Conservation (phyloP, 2,888 invertebrate genomes). For the Apoda limacodes region DNA sequence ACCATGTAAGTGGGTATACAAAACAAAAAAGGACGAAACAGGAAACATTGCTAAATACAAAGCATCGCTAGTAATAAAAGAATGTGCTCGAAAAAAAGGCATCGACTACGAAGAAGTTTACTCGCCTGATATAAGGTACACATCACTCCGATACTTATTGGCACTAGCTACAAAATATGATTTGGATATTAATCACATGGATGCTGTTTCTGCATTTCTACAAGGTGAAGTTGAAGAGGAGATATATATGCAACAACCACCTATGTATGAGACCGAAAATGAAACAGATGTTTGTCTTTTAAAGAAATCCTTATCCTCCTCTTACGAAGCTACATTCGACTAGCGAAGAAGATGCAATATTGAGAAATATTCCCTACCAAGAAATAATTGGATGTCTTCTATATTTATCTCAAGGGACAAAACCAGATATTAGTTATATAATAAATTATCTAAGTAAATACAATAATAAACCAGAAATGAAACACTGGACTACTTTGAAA, state of each 20-base stretch:
- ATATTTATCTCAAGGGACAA: constrained; percentile 10
- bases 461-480: constrained; percentile 8
- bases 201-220: constrained; percentile 20
- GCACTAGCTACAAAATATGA: constrained; percentile 14
- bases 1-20: constrained; percentile 20
- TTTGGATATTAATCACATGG: constrained; percentile 18
- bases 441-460: constrained; percentile 16
- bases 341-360: background rate
- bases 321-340: background rate
- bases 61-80: constrained; percentile 17
- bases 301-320: constrained; percentile 10
- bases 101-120: constrained; percentile 18
- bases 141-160: constrained; percentile 19
- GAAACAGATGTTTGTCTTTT: constrained; percentile 17
- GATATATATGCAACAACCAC: constrained; percentile 20
- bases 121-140: constrained; percentile 17
- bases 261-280: constrained; percentile 11
- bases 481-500: constrained; percentile 15
- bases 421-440: constrained; percentile 14
- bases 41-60: constrained; percentile 13
- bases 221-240: constrained; percentile 20
- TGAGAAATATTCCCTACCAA: background rate
- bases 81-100: constrained; percentile 14
- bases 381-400: constrained; percentile 8
- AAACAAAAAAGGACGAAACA: constrained; percentile 14